These are phyloP conservation scores for Drosophila atroscutellata DNA, from an alignment of 2,888 invertebrate species.

Conservation along the genomic window DNA sequence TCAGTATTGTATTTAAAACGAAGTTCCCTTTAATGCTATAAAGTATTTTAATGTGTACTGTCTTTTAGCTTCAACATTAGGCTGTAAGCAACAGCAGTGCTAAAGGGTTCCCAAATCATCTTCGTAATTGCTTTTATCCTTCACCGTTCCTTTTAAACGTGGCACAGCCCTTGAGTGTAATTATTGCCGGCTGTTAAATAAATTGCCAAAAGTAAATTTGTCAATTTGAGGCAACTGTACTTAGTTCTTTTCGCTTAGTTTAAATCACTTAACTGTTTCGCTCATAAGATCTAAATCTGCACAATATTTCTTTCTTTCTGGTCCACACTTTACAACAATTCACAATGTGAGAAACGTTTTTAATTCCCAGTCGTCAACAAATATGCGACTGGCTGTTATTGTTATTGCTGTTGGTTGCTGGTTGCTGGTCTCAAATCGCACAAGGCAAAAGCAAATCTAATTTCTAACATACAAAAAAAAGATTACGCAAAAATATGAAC, in stretches of 20 bases:
- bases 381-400: conserved; percentile 44
- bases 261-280: conserved; percentile 55
- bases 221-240: conserved; percentile 31
- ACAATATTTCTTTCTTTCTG: conserved; percentile 26
- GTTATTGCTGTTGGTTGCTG: conserved; percentile 45
- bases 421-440: conserved; percentile 38
- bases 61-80: background rate
- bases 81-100: background rate
- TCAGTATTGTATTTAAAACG: background rate
- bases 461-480: conserved; percentile 56
- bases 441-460: conserved; percentile 70
- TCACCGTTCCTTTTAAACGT: conserved; percentile 3
- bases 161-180: conserved; percentile 12
- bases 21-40: background rate
- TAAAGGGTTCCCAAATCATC: background rate
- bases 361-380: conserved; percentile 72
- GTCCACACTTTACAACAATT: conserved; percentile 1
- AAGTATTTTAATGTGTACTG: background rate
- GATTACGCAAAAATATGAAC: conserved; percentile 61
- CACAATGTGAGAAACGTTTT: conserved; percentile 53
- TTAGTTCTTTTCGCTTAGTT: conserved; percentile 16
- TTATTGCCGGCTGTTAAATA: conserved; percentile 43
- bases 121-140: background rate
- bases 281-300: conserved; percentile 49
- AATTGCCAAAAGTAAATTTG: conserved; percentile 23